Evolutionary conservation across 1,140 invertebrate species (phyloP).

Genomic region (Drosophila nebulosa): DNA sequence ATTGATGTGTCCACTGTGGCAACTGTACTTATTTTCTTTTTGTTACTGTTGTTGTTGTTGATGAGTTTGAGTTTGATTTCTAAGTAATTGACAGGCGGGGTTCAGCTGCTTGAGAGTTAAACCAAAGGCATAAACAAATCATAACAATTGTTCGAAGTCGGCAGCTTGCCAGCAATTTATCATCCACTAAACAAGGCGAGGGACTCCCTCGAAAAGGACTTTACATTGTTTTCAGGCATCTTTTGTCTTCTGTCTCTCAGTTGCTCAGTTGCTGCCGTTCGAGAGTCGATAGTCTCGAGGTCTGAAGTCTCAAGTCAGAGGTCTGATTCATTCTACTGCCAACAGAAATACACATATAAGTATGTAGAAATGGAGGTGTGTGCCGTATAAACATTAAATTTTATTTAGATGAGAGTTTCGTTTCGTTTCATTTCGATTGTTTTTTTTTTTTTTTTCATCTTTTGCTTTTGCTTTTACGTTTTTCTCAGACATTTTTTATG

Average conservation of each 20-base stretch:
- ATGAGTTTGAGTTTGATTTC: slow-evolving; percentile 15
- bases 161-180: slow-evolving; percentile 67
- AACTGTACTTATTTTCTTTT: slow-evolving; percentile 13
- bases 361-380: slow-evolving; percentile 41
- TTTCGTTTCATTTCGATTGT: slow-evolving; percentile 23
- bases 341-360: not conserved
- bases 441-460: not conserved
- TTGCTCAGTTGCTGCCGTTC: slow-evolving; percentile 5
- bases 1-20: not conserved
- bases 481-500: slow-evolving; percentile 49
- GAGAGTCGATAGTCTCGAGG: not conserved
- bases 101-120: slow-evolving; percentile 53
- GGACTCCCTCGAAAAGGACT: slow-evolving; percentile 42
- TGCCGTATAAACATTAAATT: slow-evolving; percentile 73
- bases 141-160: slow-evolving; percentile 49
- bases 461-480: not conserved
- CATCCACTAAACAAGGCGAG: slow-evolving; percentile 56
- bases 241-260: too few relatives aligned
- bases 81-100: slow-evolving; percentile 30
- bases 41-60: too few relatives aligned
- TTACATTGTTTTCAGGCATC: slow-evolving; percentile 31
- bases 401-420: slow-evolving; percentile 67
- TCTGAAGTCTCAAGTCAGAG: not conserved
- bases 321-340: slow-evolving; percentile 14
- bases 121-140: slow-evolving; percentile 60